Conservation (phyloP, 2,888 invertebrate species). For the Hydroisotoma schaefferi region DNA sequence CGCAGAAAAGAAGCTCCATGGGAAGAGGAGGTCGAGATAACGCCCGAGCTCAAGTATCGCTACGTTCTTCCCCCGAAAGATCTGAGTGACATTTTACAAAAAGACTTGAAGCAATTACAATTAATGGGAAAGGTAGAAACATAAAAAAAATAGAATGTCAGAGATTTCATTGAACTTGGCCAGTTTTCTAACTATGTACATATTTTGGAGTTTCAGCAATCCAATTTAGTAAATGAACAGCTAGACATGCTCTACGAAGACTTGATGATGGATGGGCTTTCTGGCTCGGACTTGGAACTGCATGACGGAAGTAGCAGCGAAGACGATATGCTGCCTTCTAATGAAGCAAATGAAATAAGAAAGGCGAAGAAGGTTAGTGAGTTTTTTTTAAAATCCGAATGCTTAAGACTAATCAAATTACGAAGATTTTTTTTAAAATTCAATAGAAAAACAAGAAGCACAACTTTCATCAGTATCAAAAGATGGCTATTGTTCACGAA, state of each 20-base stretch:
- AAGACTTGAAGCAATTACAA: slow-evolving; percentile 60
- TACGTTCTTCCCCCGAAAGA: slow-evolving; percentile 63
- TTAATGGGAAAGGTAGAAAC: slow-evolving; percentile 58
- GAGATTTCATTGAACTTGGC: not conserved
- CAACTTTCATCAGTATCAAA: slow-evolving; percentile 54
- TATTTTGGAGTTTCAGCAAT: slow-evolving; percentile 54
- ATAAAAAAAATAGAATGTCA: too few species aligned
- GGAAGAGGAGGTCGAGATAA: slow-evolving; percentile 64
- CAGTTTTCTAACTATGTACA: too few species aligned
- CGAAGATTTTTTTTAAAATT: not conserved
- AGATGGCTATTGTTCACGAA: slow-evolving; percentile 66
- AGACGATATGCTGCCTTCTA: not conserved
- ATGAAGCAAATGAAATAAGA: slow-evolving; percentile 17
- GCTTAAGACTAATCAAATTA: not conserved
- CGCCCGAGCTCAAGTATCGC: slow-evolving; percentile 65
- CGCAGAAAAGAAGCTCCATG: slow-evolving; percentile 59
- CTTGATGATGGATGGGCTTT: slow-evolving; percentile 61
- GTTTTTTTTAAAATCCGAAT: not conserved
- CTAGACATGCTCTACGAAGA: slow-evolving; percentile 67
- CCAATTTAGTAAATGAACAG: slow-evolving; percentile 68
- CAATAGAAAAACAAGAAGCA: slow-evolving; percentile 12
- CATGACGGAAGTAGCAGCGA: slow-evolving; percentile 59
- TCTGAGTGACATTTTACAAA: slow-evolving; percentile 61
- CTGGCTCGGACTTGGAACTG: slow-evolving; percentile 59
- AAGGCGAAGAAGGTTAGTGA: not conserved